Conservation (phyloP, 2,888 invertebrate genomes). For the Rhagophthalmus giganteus region DNA sequence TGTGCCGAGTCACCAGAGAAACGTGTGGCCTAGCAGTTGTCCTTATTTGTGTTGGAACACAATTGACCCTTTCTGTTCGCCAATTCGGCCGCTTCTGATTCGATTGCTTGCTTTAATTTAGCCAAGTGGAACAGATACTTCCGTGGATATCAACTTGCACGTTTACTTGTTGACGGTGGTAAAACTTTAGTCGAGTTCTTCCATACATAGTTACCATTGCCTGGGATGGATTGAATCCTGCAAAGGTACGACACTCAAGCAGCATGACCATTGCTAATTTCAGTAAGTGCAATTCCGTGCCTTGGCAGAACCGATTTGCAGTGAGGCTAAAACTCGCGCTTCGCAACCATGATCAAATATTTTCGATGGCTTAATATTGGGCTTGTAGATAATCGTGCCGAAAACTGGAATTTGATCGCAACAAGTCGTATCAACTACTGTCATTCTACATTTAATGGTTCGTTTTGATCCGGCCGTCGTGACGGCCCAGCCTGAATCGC, state of each 20-base stretch:
- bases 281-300: slow-evolving; percentile 59
- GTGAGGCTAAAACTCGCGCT: slow-evolving; percentile 60
- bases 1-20: too few species aligned
- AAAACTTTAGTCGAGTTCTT: slow-evolving; percentile 66
- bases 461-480: neutral
- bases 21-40: too few species aligned
- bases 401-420: slow-evolving; percentile 60
- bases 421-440: slow-evolving; percentile 46
- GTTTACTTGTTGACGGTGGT: slow-evolving; percentile 66
- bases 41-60: too few species aligned
- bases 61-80: too few species aligned
- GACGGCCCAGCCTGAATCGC: too few species aligned
- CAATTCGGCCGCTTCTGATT: too few species aligned
- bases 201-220: slow-evolving; percentile 65
- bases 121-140: slow-evolving; percentile 52
- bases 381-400: slow-evolving; percentile 60
- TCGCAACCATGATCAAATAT: slow-evolving; percentile 62
- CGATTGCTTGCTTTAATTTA: too few species aligned
- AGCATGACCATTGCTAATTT: slow-evolving; percentile 35
- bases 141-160: slow-evolving; percentile 68
- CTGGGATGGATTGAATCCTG: slow-evolving; percentile 74
- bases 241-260: slow-evolving; percentile 58
- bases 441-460: slow-evolving; percentile 15
- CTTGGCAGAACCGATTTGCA: slow-evolving; percentile 60
- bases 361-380: slow-evolving; percentile 65